Conservation (phyloP, 23 tunicate genomes). For the Ascidia mentula region DNA sequence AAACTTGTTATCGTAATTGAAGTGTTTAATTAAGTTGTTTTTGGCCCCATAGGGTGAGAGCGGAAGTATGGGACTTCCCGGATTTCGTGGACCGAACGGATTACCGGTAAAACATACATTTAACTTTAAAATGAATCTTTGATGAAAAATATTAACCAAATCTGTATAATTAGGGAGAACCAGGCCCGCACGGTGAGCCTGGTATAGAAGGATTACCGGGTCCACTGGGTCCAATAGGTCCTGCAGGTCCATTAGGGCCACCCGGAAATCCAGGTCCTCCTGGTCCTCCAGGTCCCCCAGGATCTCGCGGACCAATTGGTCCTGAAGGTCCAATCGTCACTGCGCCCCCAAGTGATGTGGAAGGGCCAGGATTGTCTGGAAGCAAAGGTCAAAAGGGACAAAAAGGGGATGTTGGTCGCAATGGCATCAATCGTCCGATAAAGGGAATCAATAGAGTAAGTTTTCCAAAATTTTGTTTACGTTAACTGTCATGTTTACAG, state of each 20-base stretch:
- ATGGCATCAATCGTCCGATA: constrained; percentile 32
- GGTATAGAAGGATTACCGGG: background rate
- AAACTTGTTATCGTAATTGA: no score
- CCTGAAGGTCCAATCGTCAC: background rate
- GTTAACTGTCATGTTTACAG: background rate
- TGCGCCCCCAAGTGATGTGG: background rate
- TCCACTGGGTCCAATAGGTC: background rate
- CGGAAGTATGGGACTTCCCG: constrained; percentile 29
- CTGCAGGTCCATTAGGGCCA: background rate
- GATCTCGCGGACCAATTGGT: constrained; percentile 13
- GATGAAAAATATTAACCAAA: no score
- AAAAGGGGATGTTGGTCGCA: constrained; percentile 57
- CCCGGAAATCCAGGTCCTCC: constrained; percentile 33
- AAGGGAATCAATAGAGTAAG: constrained; percentile 36
- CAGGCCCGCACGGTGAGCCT: background rate
- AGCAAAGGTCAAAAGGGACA: constrained; percentile 42
- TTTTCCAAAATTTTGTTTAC: background rate
- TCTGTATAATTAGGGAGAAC: no score
- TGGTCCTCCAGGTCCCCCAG: constrained; percentile 54
- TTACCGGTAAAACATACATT: background rate
- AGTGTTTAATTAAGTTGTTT: no score
- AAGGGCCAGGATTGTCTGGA: background rate
- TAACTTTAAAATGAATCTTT: background rate
- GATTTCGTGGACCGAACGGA: constrained; percentile 12
- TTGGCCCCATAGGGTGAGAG: constrained; percentile 31